These are phyloP conservation scores for Lycodopsis pacificus DNA, from an alignment of 2,797 vertebrate genomes.

Conservation along the genomic window DNA sequence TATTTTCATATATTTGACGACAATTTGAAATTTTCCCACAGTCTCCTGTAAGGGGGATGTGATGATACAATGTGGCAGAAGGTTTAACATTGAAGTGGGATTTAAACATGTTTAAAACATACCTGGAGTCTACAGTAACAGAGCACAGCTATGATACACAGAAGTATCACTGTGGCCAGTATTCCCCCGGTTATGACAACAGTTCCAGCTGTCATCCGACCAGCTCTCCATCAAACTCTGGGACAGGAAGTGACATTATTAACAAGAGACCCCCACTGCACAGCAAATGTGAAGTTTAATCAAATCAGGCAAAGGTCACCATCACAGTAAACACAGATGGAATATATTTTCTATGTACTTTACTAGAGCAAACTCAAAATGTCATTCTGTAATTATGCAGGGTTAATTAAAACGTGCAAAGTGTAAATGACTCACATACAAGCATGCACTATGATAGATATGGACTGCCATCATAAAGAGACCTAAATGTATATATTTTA, in stretches of 20 bases:
- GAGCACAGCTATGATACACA: constrained; percentile 97
- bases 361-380: constrained; percentile 23
- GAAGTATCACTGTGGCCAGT: constrained; percentile 97
- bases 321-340: constrained; percentile 1
- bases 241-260: constrained; percentile 56
- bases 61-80: not conserved
- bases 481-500: not conserved
- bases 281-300: constrained; percentile 19
- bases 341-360: not conserved
- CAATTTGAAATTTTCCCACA: not conserved
- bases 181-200: constrained; percentile 99
- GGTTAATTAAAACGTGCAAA: not conserved
- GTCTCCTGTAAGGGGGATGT: not conserved
- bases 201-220: constrained; percentile 99
- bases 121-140: constrained; percentile 99
- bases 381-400: constrained; percentile 24
- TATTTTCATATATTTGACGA: not conserved
- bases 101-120: constrained; percentile 5
- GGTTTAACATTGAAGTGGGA: not conserved
- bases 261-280: not conserved
- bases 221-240: constrained; percentile 98
- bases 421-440: not conserved
- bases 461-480: not conserved
- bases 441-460: not conserved
- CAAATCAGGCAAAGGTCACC: constrained; percentile 32